phyloP scores from a whole-genome alignment of 2,797 vertebrate genomes.

The Scomberomorus guttatus region DNA sequence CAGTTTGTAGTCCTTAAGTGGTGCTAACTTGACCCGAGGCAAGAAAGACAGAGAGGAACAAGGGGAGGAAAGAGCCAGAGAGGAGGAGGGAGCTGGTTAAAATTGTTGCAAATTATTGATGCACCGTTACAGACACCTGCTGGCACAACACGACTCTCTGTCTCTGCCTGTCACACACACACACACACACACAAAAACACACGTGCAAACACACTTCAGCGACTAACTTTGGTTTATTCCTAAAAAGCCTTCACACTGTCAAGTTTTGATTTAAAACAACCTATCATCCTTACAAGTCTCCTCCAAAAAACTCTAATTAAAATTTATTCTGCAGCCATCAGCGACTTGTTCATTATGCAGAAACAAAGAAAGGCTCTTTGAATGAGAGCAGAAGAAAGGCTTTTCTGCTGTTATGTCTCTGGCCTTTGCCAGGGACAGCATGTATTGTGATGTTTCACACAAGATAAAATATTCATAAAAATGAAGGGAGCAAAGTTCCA shows the following conservation, averaged over 20 bases:
- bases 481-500: constrained; percentile 80
- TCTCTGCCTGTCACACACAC: constrained; percentile 32
- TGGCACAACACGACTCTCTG: constrained; percentile 54
- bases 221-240: constrained; percentile 51
- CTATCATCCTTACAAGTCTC: constrained; percentile 61
- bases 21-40: constrained; percentile 86
- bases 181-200: constrained; percentile 30
- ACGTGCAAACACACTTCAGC: constrained; percentile 25
- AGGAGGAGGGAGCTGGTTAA: constrained; percentile 55
- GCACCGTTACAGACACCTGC: constrained; percentile 72
- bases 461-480: constrained; percentile 82
- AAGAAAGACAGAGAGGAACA: constrained; percentile 59
- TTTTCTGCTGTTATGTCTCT: constrained; percentile 65
- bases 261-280: constrained; percentile 68
- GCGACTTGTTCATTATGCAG: constrained; percentile 76
- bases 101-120: constrained; percentile 78
- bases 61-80: constrained; percentile 42
- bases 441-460: constrained; percentile 74
- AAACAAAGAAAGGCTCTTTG: constrained; percentile 76
- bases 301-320: constrained; percentile 68
- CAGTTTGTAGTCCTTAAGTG: constrained; percentile 83
- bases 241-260: constrained; percentile 66
- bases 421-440: constrained; percentile 75
- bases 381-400: constrained; percentile 70
- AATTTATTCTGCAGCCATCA: constrained; percentile 72